Percentiles rank a stretch among this genome's conserved stretches.
These are phyloP conservation scores for Nemotelus pantherinus DNA, from an alignment of 2,888 invertebrate genomes.

Conservation along the genomic window DNA sequence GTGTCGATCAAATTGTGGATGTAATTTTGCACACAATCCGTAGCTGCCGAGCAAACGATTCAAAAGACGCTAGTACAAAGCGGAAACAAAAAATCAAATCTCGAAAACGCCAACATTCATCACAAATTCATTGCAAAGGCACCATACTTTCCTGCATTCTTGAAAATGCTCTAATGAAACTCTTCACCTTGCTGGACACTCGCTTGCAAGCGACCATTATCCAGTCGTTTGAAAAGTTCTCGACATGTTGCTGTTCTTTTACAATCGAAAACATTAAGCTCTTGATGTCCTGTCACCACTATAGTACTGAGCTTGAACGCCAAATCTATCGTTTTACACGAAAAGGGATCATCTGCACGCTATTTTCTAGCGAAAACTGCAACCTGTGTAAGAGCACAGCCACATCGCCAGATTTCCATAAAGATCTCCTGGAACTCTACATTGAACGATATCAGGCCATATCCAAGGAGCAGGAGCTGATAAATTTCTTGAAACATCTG, in stretches of 20 bases:
- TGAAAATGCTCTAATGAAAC: conserved; percentile 59
- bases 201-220: conserved; percentile 58
- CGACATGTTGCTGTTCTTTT: conserved; percentile 63
- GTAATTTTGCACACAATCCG: conserved; percentile 22
- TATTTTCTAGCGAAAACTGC: conserved; percentile 56
- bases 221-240: conserved; percentile 57
- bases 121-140: conserved; percentile 51
- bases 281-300: conserved; percentile 55
- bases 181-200: conserved; percentile 54
- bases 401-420: conserved; percentile 58
- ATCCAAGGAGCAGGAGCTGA: conserved; percentile 48
- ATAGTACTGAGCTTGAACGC: conserved; percentile 54
- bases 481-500: conserved; percentile 60
- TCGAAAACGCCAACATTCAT: conserved; percentile 26
- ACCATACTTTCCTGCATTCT: conserved; percentile 59
- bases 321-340: conserved; percentile 60
- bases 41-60: neutral
- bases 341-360: conserved; percentile 57
- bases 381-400: conserved; percentile 59
- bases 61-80: conserved; percentile 6
- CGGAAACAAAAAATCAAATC: conserved; percentile 13
- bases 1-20: conserved; percentile 36
- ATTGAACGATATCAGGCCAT: conserved; percentile 50
- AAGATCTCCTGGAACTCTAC: conserved; percentile 56
- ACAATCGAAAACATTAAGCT: conserved; percentile 56